Evolutionary conservation across 1,140 invertebrate species (phyloP), one percentile per base, ranked within the genome.

Genomic region (Trichoplusia ni): DNA sequence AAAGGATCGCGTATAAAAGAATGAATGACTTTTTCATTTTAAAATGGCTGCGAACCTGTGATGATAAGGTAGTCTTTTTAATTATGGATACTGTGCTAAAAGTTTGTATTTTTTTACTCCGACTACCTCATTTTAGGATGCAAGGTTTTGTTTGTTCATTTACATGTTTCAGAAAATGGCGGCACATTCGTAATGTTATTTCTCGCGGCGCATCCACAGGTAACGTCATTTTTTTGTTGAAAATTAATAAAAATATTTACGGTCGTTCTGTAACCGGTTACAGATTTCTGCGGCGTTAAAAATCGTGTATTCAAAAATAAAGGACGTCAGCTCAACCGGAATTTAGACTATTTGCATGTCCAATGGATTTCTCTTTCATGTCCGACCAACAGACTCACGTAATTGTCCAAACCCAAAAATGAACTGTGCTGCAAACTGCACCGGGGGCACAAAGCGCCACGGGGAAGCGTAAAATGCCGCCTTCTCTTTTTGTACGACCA

Each of bases 391-490:
- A 37, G 37, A 25, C 38, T 25, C 23, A 58, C 37, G 37, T 58
- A 58, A 58, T 58, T 58, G 54, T 44, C 38, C 27, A 58, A 58
- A 58, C 54, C 37, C 18, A 42, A 42, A 51, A 58, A 58, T 42
- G 37, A 42, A 58, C 54, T 58, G 37, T 42, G 38, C 54, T 42
- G 11, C 54, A 42, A 58, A 58, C 54, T 42, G 54, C 14, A 38
- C 51, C 4, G 53, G 23, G 23, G 21, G 33, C 25, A 54, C 51
- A 58, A 58, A 58, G 54, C 53, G 37, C 37, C 27, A 44, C 18
- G 27, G 23, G 54, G 27, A 42, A 54, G 54, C 25, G 54, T 29
- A 44, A 58, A 58, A 58, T 58, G 37, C 37, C 54, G n/a, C 33
- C 35, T 53, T 21, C 21, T 25, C 53, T 58, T 44, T 58, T 42